Percentiles rank a stretch among this genome's conserved stretches.
Conservation (phyloP, 2,113 vertebrate genomes). For the Fregata magnificens region DNA sequence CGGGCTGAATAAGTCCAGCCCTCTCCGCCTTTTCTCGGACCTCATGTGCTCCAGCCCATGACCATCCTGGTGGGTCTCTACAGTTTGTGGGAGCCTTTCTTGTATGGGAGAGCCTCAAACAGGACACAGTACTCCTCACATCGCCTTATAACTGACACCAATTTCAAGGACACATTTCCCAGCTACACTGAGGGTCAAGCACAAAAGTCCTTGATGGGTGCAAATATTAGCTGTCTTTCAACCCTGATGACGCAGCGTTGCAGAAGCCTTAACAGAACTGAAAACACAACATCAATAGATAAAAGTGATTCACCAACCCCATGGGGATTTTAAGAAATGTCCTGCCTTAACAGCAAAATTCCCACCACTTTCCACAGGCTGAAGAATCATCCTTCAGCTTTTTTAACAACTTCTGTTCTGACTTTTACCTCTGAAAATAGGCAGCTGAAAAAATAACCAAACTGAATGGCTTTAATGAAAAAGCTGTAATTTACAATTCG, state of each 20-base stretch:
- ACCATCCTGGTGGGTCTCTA: background rate
- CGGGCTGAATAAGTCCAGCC: background rate
- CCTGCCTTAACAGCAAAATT: background rate
- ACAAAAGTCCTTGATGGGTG: background rate
- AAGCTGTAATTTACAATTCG: background rate
- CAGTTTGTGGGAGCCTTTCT: background rate
- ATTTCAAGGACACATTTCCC: background rate
- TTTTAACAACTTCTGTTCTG: background rate
- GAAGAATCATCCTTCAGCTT: background rate
- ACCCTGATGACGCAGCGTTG: accelerated
- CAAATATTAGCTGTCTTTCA: background rate
- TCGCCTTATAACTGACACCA: background rate
- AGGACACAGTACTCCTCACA: background rate
- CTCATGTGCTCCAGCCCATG: background rate
- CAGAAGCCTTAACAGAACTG: background rate
- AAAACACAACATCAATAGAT: background rate
- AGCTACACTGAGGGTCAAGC: background rate
- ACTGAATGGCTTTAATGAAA: background rate
- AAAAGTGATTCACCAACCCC: background rate
- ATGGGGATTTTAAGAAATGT: background rate
- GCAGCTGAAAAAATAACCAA: background rate
- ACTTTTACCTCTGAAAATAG: background rate
- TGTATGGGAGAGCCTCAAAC: background rate
- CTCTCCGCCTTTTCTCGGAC: background rate
- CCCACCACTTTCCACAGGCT: background rate